Evolutionary conservation across 1,140 invertebrate genomes (phyloP).

Genomic region (Uloborus diversus): DNA sequence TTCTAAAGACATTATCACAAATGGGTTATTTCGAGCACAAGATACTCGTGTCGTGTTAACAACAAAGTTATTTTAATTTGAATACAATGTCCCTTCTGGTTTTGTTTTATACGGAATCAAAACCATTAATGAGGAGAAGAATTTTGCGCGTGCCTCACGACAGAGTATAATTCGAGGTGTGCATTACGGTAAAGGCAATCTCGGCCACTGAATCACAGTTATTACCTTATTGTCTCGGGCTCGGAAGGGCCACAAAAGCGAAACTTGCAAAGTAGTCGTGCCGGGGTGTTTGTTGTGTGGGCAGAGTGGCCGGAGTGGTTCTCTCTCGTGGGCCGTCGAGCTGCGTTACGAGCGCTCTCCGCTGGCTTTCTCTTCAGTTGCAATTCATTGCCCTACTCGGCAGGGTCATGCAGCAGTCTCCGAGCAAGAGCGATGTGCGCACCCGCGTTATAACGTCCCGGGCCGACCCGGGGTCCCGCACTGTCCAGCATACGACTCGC

Average conservation of each 20-base stretch:
- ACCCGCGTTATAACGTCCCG: constrained; percentile 6
- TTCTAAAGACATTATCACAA: too few species aligned
- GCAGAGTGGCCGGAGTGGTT: constrained; percentile 32
- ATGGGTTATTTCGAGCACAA: too few species aligned
- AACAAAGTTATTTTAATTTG: too few species aligned
- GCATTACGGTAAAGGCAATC: too few species aligned
- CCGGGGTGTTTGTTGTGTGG: constrained; percentile 20
- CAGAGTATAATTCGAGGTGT: too few species aligned
- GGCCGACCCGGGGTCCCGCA: not conserved
- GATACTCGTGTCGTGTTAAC: too few species aligned
- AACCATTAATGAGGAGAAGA: too few species aligned
- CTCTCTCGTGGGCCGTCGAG: constrained; percentile 3
- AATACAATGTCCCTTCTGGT: too few species aligned
- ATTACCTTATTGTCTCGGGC: too few species aligned
- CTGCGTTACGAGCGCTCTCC: constrained; percentile 3
- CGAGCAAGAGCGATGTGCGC: not conserved
- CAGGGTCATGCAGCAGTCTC: constrained; percentile 33
- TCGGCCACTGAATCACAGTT: too few species aligned
- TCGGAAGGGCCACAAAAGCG: not conserved
- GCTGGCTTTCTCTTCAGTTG: constrained; percentile 17
- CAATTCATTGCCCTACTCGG: constrained; percentile 28
- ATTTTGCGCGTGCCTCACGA: too few species aligned
- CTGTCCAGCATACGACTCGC: constrained; percentile 24
- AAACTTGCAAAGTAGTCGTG: not conserved
- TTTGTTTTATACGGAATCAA: too few species aligned